These are phyloP conservation scores for Epicauta chinensis DNA, from an alignment of 1,140 invertebrate genomes.

Conservation along the genomic window DNA sequence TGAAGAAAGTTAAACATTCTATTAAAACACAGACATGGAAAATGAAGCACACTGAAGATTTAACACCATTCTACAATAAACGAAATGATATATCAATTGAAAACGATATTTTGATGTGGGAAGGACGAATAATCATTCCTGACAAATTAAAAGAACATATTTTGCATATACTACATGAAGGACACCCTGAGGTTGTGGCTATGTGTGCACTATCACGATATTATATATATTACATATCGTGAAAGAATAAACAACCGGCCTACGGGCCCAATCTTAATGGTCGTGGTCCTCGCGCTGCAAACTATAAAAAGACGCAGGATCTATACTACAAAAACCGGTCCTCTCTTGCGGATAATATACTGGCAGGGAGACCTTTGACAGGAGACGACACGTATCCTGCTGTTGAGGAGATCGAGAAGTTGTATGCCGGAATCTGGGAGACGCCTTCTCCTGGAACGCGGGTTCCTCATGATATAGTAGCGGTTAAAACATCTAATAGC, in stretches of 20 bases:
- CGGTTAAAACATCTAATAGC: background rate
- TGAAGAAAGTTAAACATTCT: too few species aligned
- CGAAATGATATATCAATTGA: too few species aligned
- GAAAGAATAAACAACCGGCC: background rate
- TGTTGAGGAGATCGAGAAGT: background rate
- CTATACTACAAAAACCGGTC: conserved; percentile 7
- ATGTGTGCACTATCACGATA: too few species aligned
- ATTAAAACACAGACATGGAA: too few species aligned
- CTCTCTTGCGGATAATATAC: background rate
- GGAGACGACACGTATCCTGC: background rate
- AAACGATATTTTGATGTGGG: too few species aligned
- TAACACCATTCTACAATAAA: too few species aligned
- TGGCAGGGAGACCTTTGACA: background rate
- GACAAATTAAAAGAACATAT: too few species aligned
- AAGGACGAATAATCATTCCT: too few species aligned
- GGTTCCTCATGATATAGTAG: background rate
- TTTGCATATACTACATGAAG: too few species aligned
- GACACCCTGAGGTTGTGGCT: too few species aligned
- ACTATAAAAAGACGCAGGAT: conserved; percentile 8
- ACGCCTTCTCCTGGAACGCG: background rate
- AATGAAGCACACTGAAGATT: too few species aligned
- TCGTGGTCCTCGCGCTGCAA: background rate
- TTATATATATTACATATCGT: too few species aligned
- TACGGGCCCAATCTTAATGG: background rate
- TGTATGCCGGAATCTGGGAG: conserved; percentile 2